These are phyloP conservation scores for Acanthococcus lagerstroemiae DNA, from an alignment of 2,888 invertebrate genomes.

Conservation along the genomic window DNA sequence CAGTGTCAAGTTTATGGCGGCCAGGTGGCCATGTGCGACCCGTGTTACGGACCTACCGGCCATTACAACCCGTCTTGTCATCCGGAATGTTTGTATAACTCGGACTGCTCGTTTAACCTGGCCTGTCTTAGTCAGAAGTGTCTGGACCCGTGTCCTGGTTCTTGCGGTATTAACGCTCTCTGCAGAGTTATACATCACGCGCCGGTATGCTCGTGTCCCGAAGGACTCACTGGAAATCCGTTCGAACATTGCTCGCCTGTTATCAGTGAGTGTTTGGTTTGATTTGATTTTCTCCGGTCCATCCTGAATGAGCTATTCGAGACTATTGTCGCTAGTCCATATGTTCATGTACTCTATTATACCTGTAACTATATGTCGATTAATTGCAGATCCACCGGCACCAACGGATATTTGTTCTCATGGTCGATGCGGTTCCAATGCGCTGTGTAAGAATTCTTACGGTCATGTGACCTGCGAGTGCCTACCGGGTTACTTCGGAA, in stretches of 20 bases:
- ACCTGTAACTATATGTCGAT: no score
- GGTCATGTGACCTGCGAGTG: conserved; percentile 72
- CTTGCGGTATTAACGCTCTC: conserved; percentile 63
- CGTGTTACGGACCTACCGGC: conserved; percentile 59
- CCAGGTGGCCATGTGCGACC: conserved; percentile 67
- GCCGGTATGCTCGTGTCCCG: conserved; percentile 60
- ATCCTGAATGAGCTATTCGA: not conserved
- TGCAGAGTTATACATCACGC: conserved; percentile 61
- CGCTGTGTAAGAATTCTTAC: conserved; percentile 57
- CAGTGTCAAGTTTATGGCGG: conserved; percentile 60
- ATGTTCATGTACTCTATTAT: no score
- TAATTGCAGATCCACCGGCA: conserved; percentile 15
- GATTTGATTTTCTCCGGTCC: conserved; percentile 38
- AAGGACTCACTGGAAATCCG: conserved; percentile 62
- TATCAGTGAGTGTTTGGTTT: conserved; percentile 50
- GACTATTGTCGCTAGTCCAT: no score
- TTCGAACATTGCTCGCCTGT: conserved; percentile 60
- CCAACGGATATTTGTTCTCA: conserved; percentile 71
- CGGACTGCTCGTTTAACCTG: conserved; percentile 67
- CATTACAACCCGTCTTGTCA: conserved; percentile 62
- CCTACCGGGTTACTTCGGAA: conserved; percentile 63
- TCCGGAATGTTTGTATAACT: conserved; percentile 70
- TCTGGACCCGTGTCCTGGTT: conserved; percentile 66
- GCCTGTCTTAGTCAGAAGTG: conserved; percentile 67
- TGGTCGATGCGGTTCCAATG: conserved; percentile 67